These are phyloP conservation scores for Chelon auratus DNA, from an alignment of 2,797 vertebrate genomes.

Conservation along the genomic window DNA sequence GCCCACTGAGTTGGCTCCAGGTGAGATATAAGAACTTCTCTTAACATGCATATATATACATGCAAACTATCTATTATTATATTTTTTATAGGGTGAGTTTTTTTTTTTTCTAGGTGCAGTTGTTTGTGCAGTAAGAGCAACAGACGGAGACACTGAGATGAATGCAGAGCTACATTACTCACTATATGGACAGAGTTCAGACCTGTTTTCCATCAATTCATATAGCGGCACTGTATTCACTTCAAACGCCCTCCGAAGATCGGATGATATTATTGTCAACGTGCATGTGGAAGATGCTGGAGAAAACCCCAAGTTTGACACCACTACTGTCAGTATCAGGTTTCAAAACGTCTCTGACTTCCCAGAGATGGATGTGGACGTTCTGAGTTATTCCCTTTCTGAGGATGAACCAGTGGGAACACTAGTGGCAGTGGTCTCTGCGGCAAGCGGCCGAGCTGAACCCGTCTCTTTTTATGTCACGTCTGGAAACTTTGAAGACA, in stretches of 20 bases:
- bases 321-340: slow-evolving; percentile 79
- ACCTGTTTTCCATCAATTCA: slow-evolving; percentile 77
- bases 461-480: slow-evolving; percentile 81
- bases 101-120: slow-evolving; percentile 74
- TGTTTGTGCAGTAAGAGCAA: slow-evolving; percentile 80
- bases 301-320: slow-evolving; percentile 76
- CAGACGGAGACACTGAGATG: slow-evolving; percentile 80
- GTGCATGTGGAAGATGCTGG: slow-evolving; percentile 80
- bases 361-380: slow-evolving; percentile 73
- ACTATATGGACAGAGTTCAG: slow-evolving; percentile 75
- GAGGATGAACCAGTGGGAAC: slow-evolving; percentile 78
- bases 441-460: slow-evolving; percentile 67
- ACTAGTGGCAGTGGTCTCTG: slow-evolving; percentile 72
- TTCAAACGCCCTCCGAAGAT: slow-evolving; percentile 40
- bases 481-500: slow-evolving; percentile 80
- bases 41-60: slow-evolving; percentile 2
- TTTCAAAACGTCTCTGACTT: slow-evolving; percentile 82
- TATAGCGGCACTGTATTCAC: slow-evolving; percentile 76
- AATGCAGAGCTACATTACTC: slow-evolving; percentile 83
- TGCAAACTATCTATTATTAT: too few relatives aligned
- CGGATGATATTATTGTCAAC: slow-evolving; percentile 72
- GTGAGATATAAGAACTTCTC: slow-evolving; percentile 51
- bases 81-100: slow-evolving; percentile 4
- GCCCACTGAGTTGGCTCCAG: slow-evolving; percentile 70
- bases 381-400: slow-evolving; percentile 58